A percentile compares a stretch with the other conserved stretches of the same genome.
phyloP scores from a whole-genome alignment of 2,888 invertebrate genomes.

The Cephus pygmeus region DNA sequence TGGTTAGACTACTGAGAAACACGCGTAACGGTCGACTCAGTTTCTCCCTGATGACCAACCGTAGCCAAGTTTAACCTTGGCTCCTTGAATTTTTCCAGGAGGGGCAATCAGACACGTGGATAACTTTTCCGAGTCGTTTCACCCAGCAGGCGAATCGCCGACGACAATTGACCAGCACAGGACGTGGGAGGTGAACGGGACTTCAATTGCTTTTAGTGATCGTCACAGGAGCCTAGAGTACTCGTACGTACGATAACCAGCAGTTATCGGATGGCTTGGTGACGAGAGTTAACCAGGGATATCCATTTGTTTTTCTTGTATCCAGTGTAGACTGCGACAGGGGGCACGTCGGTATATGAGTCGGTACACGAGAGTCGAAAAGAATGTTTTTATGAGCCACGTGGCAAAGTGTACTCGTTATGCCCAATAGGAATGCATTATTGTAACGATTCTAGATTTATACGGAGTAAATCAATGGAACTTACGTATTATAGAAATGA shows the following conservation, averaged over 20 bases:
- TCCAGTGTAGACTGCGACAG: background rate
- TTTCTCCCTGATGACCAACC: background rate
- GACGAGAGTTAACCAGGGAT: background rate
- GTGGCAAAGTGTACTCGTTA: background rate
- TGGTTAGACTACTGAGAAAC: background rate
- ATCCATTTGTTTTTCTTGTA: background rate
- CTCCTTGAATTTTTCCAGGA: background rate
- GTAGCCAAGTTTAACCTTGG: background rate
- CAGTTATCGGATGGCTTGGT: background rate
- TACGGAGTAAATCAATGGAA: no score
- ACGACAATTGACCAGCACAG: background rate
- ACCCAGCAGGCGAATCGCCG: background rate
- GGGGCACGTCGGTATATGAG: background rate
- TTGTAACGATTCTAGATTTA: background rate
- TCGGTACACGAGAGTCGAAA: background rate
- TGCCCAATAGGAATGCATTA: background rate
- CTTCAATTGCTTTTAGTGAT: background rate
- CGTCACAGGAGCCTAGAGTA: background rate
- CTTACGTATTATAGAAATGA: no score
- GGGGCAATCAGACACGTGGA: background rate
- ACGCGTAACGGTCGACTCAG: background rate
- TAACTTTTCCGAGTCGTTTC: background rate
- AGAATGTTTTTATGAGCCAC: background rate
- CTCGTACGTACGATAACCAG: background rate
- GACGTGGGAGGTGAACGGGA: conserved; percentile 1